These are phyloP conservation scores for Coelopa frigida DNA, from an alignment of 1,140 invertebrate species.

Conservation along the genomic window DNA sequence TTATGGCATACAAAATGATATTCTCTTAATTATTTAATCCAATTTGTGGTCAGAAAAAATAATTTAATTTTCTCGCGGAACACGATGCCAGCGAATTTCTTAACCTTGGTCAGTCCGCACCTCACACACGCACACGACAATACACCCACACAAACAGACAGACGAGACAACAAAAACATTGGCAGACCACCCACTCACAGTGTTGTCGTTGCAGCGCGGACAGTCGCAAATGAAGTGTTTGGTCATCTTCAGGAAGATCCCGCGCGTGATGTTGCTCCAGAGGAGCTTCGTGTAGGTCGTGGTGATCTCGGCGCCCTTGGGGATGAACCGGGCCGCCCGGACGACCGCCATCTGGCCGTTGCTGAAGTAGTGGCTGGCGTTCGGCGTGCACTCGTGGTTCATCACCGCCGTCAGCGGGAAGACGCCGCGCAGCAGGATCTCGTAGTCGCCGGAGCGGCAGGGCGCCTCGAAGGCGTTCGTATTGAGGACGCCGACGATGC, in stretches of 20 bases:
- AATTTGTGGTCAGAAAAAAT: too few relatives aligned
- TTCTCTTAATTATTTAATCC: too few relatives aligned
- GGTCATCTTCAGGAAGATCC: constrained; percentile 58
- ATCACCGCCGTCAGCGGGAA: constrained; percentile 66
- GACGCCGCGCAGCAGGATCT: constrained; percentile 57
- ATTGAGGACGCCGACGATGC: constrained; percentile 56
- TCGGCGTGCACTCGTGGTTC: constrained; percentile 70
- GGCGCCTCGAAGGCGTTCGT: constrained; percentile 68
- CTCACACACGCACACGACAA: too few relatives aligned
- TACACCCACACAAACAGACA: too few relatives aligned
- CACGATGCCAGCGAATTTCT: too few relatives aligned
- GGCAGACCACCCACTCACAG: constrained; percentile 47
- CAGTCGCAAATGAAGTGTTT: constrained; percentile 72
- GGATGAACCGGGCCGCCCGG: constrained; percentile 56
- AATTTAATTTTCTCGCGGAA: too few relatives aligned
- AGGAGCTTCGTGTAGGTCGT: constrained; percentile 66
- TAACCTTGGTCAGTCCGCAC: too few relatives aligned
- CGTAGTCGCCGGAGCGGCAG: constrained; percentile 44
- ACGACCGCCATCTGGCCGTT: constrained; percentile 53
- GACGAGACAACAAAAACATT: too few relatives aligned
- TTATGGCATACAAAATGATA: too few relatives aligned
- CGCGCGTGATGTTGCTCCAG: constrained; percentile 62
- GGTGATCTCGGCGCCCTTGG: constrained; percentile 60
- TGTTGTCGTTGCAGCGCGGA: constrained; percentile 60
- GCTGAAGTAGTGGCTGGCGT: constrained; percentile 62